Percentiles rank a stretch among this genome's conserved stretches.
Evolutionary conservation across 2,888 invertebrate genomes (phyloP).

Genomic region (Hyalella azteca): DNA sequence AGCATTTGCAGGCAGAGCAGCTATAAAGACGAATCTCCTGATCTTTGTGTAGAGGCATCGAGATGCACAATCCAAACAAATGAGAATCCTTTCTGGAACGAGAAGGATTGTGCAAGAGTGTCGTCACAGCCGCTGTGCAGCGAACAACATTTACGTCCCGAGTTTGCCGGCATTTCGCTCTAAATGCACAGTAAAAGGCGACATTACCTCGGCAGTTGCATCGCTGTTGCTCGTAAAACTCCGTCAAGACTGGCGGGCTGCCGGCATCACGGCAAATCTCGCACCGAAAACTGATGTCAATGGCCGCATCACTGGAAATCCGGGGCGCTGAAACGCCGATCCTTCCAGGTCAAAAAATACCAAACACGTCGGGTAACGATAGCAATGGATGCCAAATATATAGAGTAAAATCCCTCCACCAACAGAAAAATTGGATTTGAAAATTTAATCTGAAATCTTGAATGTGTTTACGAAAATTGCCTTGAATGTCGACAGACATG

Average conservation of each 20-base stretch:
- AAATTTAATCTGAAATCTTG: no score
- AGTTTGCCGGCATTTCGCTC: neutral
- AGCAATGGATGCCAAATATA: neutral
- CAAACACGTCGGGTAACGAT: neutral
- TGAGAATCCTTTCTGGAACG: neutral
- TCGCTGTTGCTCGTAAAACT: slow-evolving; percentile 20
- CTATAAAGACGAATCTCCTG: neutral
- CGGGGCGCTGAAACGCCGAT: neutral
- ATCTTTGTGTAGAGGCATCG: neutral
- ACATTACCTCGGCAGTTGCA: slow-evolving; percentile 14
- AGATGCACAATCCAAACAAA: neutral
- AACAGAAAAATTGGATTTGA: no score
- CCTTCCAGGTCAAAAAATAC: neutral
- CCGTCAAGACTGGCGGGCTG: neutral
- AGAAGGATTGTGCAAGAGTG: neutral
- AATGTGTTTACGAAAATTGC: no score
- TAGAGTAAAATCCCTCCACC: no score
- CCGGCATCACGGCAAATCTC: neutral
- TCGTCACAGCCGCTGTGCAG: neutral
- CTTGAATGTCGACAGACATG: no score
- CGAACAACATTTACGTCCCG: neutral
- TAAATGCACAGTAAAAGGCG: slow-evolving; percentile 19
- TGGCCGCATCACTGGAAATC: slow-evolving; percentile 3
- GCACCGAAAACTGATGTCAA: slow-evolving; percentile 18
- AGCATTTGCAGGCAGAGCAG: neutral